Conservation (phyloP, 2,888 invertebrate genomes). For the Norana najaformis region DNA sequence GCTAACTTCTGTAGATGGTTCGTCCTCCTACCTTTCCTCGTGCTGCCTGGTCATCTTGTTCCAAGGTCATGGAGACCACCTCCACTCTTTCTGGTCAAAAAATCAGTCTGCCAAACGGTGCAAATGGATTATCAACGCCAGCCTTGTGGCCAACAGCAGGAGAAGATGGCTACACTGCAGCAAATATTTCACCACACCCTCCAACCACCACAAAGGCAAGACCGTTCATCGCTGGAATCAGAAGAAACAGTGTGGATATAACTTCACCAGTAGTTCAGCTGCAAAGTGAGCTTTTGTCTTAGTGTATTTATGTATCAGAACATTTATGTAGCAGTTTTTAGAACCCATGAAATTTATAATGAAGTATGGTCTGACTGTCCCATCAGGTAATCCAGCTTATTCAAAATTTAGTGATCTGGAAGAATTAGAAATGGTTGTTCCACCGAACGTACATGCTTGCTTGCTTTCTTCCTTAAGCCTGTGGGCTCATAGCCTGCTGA, state of each 20-base stretch:
- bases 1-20: slow-evolving; percentile 33
- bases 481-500: no score
- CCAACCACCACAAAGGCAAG: slow-evolving; percentile 48
- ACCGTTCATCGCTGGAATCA: slow-evolving; percentile 55
- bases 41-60: slow-evolving; percentile 50
- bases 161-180: not conserved
- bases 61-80: not conserved
- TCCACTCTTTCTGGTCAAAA: not conserved
- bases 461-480: not conserved
- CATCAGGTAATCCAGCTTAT: not conserved
- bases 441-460: no score
- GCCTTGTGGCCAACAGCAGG: not conserved
- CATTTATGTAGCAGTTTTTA: not conserved
- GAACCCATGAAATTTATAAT: not conserved
- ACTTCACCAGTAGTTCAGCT: not conserved
- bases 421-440: not conserved
- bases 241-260: not conserved
- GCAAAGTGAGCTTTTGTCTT: not conserved
- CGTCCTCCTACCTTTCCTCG: slow-evolving; percentile 49
- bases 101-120: not conserved
- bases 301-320: not conserved
- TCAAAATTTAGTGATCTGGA: not conserved
- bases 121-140: not conserved
- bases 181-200: slow-evolving; percentile 27
- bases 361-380: not conserved